Conservation (phyloP, 1,140 invertebrate genomes). For the Wasmannia auropunctata region DNA sequence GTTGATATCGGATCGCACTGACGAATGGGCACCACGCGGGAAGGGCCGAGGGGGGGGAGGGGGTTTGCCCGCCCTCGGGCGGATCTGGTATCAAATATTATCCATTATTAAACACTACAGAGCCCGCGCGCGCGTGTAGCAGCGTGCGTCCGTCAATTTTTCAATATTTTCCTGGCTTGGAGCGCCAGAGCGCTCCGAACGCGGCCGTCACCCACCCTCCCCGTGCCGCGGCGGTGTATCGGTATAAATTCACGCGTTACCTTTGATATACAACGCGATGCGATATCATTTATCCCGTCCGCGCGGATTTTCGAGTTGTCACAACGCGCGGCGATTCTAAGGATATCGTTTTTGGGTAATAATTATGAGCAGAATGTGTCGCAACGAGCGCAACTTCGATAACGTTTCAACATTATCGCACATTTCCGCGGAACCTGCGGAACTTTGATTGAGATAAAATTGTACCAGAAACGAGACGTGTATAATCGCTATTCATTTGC, state of each 20-base stretch:
- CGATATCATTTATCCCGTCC: conserved; percentile 26
- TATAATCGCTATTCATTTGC: background rate
- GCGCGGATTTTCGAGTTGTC: background rate
- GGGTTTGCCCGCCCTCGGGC: background rate
- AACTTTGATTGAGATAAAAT: background rate
- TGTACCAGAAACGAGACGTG: background rate
- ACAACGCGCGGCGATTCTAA: background rate
- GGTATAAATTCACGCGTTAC: conserved; percentile 38
- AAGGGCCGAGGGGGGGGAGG: background rate
- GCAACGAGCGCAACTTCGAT: too few species aligned
- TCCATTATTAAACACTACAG: conserved; percentile 57
- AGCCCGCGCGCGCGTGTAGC: conserved; percentile 10
- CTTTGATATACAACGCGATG: conserved; percentile 22
- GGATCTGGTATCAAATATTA: conserved; percentile 57
- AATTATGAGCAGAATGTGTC: background rate
- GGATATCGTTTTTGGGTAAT: conserved; percentile 10
- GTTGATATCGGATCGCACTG: conserved; percentile 20
- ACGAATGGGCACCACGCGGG: conserved; percentile 39
- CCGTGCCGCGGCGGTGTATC: background rate
- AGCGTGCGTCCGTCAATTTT: conserved; percentile 39
- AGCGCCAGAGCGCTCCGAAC: conserved; percentile 20
- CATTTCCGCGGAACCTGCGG: background rate
- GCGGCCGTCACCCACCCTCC: conserved; percentile 18
- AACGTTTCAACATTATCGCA: background rate
- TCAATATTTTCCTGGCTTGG: conserved; percentile 54